Evolutionary conservation across 2,888 invertebrate genomes (phyloP), one percentile per base, ranked within the genome.

Genomic region (Euplexia lucipara): DNA sequence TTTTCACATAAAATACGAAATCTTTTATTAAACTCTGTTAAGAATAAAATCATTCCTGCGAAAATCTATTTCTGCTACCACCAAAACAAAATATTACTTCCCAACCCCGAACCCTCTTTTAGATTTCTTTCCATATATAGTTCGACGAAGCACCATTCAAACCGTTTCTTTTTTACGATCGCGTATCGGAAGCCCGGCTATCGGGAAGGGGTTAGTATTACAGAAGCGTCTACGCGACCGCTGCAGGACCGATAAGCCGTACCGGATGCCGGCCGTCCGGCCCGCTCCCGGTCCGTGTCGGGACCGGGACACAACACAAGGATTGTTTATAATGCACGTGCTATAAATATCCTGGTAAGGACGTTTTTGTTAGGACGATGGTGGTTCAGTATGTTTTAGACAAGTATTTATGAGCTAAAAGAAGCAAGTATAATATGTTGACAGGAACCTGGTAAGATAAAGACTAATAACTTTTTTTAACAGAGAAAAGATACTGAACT

Each of bases 111-210:
- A 37, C 41, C 49, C 47, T 58, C 42, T 42, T 62, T 60, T 53
- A 58, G 42, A 63, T 61, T 47, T 49, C 71, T 54, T 62, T 39
- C 48, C 71, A 71, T 61, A 75, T 75, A 66, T 65, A 74, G 60
- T 70, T 56, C 16, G 12, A 30, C 41, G 51, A 20, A 47, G 64
- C 44, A 44, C 48, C 52, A 68, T 60, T 51, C 65, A 67, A 68
- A 34, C 67, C 70, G 67, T 52, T 65, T 26, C 35, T 20, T 77
- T 75, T 78, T 79, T 79, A 78, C 65, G 67, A 78, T 58, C 60
- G 30, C 45, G 34, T 73, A 75, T 73, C 73, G 79, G 68, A 75
- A 80, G 45, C 65, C 37, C 41, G 48, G 60, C 62, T 71, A 67
- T 75, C 80, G 65, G 22, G 16, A 6, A 39, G 35, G 75, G 70